Conservation (phyloP, 2,113 vertebrate species). For the Dendrocopos noguchii region DNA sequence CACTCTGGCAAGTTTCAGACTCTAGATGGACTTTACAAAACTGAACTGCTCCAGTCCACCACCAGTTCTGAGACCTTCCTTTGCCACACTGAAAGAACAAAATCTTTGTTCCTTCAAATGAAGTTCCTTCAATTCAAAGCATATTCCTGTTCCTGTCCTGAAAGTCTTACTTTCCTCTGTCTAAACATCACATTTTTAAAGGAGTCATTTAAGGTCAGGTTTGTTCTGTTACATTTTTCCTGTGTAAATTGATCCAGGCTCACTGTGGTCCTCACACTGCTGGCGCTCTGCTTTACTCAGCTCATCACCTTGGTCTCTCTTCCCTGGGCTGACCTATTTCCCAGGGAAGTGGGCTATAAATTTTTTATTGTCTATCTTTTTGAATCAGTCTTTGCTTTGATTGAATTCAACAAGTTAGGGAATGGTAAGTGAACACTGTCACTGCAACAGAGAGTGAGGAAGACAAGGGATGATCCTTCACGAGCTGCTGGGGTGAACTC, state of each 20-base stretch:
- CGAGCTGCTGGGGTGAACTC: neutral
- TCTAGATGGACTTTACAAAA: neutral
- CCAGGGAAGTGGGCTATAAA: neutral
- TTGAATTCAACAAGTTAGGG: neutral
- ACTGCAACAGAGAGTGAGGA: neutral
- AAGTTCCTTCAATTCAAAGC: neutral
- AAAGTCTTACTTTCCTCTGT: neutral
- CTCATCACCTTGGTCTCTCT: neutral
- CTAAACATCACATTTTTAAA: neutral
- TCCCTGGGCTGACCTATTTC: neutral
- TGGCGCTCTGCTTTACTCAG: neutral
- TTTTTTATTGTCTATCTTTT: neutral
- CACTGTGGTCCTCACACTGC: neutral
- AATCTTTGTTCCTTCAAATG: neutral
- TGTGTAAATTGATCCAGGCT: neutral
- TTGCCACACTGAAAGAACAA: neutral
- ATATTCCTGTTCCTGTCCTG: neutral
- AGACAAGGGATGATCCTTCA: fast-evolving
- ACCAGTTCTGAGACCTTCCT: neutral
- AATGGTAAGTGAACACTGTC: neutral
- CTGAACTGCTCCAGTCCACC: neutral
- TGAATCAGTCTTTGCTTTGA: neutral
- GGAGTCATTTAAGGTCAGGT: neutral
- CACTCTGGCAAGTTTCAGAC: neutral
- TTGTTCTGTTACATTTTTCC: neutral